Percentiles rank a stretch among this genome's conserved stretches.
phyloP scores from a whole-genome alignment of 2,888 invertebrate genomes.

The Cheilosia variabilis region DNA sequence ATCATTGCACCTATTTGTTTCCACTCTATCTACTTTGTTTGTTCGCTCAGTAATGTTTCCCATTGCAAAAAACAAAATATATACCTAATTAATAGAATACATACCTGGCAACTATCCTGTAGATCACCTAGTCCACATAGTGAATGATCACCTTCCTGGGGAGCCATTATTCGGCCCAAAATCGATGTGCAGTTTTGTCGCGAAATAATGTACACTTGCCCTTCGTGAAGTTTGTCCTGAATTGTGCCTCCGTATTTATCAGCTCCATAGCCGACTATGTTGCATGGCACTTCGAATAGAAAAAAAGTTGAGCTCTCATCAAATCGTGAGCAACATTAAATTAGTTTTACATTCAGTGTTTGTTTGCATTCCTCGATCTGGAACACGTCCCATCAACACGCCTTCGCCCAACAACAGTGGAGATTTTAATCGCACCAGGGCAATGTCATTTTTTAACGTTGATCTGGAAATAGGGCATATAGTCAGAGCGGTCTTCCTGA shows the following conservation, averaged over 20 bases:
- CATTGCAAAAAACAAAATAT: too few relatives aligned
- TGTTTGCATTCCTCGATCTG: slow-evolving; percentile 78
- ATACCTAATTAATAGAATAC: not conserved
- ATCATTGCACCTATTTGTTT: too few relatives aligned
- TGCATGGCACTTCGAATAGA: slow-evolving; percentile 78
- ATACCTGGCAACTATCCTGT: slow-evolving; percentile 82
- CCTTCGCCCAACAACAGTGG: not conserved
- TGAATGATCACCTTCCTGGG: slow-evolving; percentile 80
- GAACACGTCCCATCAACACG: slow-evolving; percentile 73
- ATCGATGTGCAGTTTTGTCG: slow-evolving; percentile 78
- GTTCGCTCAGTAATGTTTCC: too few relatives aligned
- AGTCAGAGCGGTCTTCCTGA: slow-evolving; percentile 3
- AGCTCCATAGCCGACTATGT: slow-evolving; percentile 82
- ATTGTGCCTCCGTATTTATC: slow-evolving; percentile 79
- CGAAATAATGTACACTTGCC: slow-evolving; percentile 79
- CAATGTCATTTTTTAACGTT: slow-evolving; percentile 81
- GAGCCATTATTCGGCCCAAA: slow-evolving; percentile 82
- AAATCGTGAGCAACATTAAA: not conserved
- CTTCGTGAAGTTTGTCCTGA: slow-evolving; percentile 79
- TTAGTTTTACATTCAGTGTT: slow-evolving; percentile 77
- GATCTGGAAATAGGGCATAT: slow-evolving; percentile 75
- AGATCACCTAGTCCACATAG: slow-evolving; percentile 81
- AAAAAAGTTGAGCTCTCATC: not conserved
- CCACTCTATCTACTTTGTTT: too few relatives aligned
- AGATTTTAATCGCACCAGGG: slow-evolving; percentile 78